phyloP scores from a whole-genome alignment of 2,888 invertebrate species.

The Suillia variegata region DNA sequence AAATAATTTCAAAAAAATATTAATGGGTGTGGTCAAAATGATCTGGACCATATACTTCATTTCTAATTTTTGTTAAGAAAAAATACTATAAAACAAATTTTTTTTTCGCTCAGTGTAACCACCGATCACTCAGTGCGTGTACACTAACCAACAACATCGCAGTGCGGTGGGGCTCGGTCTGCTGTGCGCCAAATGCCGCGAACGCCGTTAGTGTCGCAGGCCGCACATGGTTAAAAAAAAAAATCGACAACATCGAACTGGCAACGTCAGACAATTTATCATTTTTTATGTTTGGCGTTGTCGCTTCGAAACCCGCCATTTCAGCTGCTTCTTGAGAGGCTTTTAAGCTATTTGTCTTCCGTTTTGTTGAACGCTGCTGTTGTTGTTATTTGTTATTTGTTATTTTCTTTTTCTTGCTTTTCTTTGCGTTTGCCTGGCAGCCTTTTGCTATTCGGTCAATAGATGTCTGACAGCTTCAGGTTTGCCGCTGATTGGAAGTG shows the following conservation, averaged over 20 bases:
- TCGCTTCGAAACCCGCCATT: neutral
- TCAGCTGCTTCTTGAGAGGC: slow-evolving; percentile 1
- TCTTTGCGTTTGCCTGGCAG: neutral
- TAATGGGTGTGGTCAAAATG: too few relatives aligned
- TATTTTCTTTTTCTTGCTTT: neutral
- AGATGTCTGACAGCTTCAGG: neutral
- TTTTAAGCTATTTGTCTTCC: neutral
- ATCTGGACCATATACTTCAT: too few relatives aligned
- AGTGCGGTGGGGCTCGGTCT: neutral
- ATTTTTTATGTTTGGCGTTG: slow-evolving; percentile 28
- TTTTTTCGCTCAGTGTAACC: too few relatives aligned
- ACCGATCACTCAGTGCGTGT: too few relatives aligned
- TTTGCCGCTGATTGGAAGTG: slow-evolving; percentile 38
- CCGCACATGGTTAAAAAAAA: neutral
- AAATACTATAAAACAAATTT: too few relatives aligned
- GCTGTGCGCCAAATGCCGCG: too few relatives aligned
- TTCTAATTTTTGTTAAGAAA: too few relatives aligned
- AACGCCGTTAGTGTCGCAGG: slow-evolving; percentile 1
- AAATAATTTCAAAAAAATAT: too few relatives aligned
- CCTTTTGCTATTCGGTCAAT: neutral
- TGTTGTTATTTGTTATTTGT: too few relatives aligned
- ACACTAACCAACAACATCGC: too few relatives aligned
- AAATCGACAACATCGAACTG: slow-evolving; percentile 39
- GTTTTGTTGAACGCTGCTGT: too few relatives aligned
- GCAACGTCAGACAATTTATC: slow-evolving; percentile 48